phyloP scores from a whole-genome alignment of 2,113 vertebrate species.

The Rhinogobius similis region DNA sequence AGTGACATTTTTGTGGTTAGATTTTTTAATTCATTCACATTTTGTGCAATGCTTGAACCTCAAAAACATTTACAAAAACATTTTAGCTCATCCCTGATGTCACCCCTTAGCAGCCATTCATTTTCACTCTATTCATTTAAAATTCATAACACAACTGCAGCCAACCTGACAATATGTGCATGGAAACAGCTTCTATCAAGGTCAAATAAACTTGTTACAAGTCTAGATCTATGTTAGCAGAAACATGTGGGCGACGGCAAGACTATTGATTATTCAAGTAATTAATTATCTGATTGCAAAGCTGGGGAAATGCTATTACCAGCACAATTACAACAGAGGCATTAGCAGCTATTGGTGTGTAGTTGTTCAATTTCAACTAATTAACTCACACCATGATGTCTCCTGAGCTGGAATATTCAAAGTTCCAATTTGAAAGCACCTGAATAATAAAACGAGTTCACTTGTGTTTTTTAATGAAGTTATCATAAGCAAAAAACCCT shows the following conservation, averaged over 20 bases:
- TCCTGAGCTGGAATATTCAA: conserved; percentile 42
- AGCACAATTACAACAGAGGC: conserved; percentile 52
- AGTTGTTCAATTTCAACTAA: conserved; percentile 58
- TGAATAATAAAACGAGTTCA: conserved; percentile 14
- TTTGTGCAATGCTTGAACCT: no score
- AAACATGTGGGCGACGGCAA: conserved; percentile 48
- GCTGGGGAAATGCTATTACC: conserved; percentile 39
- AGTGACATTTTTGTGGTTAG: no score
- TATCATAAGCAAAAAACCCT: not conserved
- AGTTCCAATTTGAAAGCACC: conserved; percentile 24
- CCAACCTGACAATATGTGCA: conserved; percentile 25
- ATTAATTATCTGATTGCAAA: conserved; percentile 71
- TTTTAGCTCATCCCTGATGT: no score
- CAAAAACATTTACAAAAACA: no score
- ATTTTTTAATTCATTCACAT: no score
- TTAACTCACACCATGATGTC: conserved; percentile 34
- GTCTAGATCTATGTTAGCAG: conserved; percentile 34
- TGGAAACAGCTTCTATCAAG: conserved; percentile 26
- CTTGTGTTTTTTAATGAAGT: not conserved
- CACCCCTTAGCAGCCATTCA: no score
- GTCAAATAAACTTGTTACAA: conserved; percentile 43
- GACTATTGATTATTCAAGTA: conserved; percentile 65
- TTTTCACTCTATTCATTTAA: no score
- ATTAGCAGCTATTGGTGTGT: conserved; percentile 49
- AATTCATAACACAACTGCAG: conserved; percentile 37